Evolutionary conservation across 2,113 vertebrate genomes (phyloP), one percentile per base, ranked within the genome.

Genomic region (Neopipo cinnamomea): DNA sequence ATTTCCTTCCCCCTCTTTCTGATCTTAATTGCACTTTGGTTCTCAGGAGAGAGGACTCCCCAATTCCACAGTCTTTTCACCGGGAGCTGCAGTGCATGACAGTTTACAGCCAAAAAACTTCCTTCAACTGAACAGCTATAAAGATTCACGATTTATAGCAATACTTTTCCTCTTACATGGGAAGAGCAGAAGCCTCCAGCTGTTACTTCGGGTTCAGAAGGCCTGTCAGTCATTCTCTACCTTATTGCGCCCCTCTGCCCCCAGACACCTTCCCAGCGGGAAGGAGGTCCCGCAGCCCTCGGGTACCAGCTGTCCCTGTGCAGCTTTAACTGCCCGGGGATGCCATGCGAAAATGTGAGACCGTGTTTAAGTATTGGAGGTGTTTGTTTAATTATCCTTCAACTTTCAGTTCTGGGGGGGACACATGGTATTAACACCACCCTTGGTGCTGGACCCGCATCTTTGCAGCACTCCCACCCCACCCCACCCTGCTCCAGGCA

Each of bases 31-130:
- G 89, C 90, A 70, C 93, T 89, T 42, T 14, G 62, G 79, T 81
- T 92, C 95, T 89, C 94, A 88, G 93, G 94, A 84, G 80, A 76
- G 52, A 24, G 91, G 65, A 44, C n/a, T 86, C 87, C 73, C 88
- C 68, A 25, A 56, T 76, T 50, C 22, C 80, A 9, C 2, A 46
- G 72, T 35, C 97, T 92, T 97, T 98, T 97, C 97, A 98, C 22
- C 18, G 49, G 46, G 91, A 50, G 96, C 97, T 93, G 66, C 92
- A n/a, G 97, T 95, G 97, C 97, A 87, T 97, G 97, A 96, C 97
- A 85, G 83, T 98, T 98, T 98, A 97, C 89, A 97, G 95, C 96
- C 96, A 95, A 96, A 95, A 97, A 97, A 70, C 96, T 96, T 96
- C 97, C 97, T 97, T 96, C 81, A 56, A 73, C 75, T 66, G 12